Percentiles rank a stretch among this genome's conserved stretches.
These are phyloP conservation scores for Synchiropus splendidus DNA, from an alignment of 2,113 vertebrate genomes.

Conservation along the genomic window DNA sequence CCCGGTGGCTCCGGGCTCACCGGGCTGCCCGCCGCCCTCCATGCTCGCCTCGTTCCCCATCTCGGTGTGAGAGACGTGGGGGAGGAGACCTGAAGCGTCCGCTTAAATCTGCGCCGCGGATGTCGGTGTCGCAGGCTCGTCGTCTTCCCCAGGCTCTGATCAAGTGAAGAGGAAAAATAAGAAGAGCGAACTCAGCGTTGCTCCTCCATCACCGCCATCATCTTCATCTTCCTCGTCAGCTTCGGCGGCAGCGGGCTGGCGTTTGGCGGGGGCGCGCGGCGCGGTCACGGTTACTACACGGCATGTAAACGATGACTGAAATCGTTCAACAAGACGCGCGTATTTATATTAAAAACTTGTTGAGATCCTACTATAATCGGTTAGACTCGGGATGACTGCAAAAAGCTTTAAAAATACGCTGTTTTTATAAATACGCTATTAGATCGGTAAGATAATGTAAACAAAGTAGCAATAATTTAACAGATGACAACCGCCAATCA, in stretches of 20 bases:
- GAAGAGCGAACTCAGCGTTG: conserved; percentile 57
- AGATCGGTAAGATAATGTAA: too few species aligned
- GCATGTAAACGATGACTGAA: neutral
- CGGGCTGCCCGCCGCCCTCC: conserved; percentile 64
- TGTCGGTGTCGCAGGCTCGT: conserved; percentile 7
- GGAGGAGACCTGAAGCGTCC: conserved; percentile 28
- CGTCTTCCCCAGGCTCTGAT: conserved; percentile 1
- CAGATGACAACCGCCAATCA: too few species aligned
- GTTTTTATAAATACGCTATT: too few species aligned
- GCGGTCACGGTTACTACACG: conserved; percentile 11
- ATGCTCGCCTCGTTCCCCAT: conserved; percentile 76
- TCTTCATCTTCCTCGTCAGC: conserved; percentile 49
- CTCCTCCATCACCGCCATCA: conserved; percentile 68
- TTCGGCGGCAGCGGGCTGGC: conserved; percentile 47
- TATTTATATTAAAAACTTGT: too few species aligned
- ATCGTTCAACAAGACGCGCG: conserved; percentile 6
- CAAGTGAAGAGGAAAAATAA: conserved; percentile 14
- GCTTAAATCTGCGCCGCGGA: too few species aligned
- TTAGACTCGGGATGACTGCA: too few species aligned
- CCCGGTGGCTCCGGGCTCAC: conserved; percentile 56
- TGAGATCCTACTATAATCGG: too few species aligned
- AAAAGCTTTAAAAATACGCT: too few species aligned
- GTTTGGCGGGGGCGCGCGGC: conserved; percentile 46
- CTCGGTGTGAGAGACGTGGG: conserved; percentile 46
- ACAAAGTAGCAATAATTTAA: too few species aligned